These are phyloP conservation scores for Papilio polytes DNA, from an alignment of 1,140 invertebrate species.

Conservation along the genomic window DNA sequence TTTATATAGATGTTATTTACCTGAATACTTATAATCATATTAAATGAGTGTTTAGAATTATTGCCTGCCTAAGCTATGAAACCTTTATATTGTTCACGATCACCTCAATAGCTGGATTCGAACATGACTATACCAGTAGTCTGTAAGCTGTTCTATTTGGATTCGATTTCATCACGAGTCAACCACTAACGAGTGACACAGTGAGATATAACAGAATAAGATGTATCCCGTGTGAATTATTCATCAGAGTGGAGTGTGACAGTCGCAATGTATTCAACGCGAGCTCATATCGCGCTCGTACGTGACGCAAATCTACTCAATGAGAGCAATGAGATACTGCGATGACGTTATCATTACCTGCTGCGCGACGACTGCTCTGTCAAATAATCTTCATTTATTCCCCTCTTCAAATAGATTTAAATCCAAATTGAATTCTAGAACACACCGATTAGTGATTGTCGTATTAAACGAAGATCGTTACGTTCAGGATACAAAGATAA, in stretches of 20 bases:
- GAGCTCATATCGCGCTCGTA: slow-evolving; percentile 44
- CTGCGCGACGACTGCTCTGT: slow-evolving; percentile 25
- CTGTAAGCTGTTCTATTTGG: background rate
- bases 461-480: background rate
- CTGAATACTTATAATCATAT: too few relatives aligned
- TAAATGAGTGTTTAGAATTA: too few relatives aligned
- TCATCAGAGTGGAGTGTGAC: slow-evolving; percentile 29
- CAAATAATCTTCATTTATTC: slow-evolving; percentile 4
- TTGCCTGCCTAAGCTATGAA: too few relatives aligned
- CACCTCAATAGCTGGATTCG: background rate
- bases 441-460: background rate
- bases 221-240: slow-evolving; percentile 32
- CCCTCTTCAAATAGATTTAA: background rate
- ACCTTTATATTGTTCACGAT: background rate
- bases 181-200: slow-evolving; percentile 36
- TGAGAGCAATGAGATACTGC: slow-evolving; percentile 51
- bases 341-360: slow-evolving; percentile 45
- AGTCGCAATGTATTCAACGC: slow-evolving; percentile 38
- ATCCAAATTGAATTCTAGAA: background rate
- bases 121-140: background rate
- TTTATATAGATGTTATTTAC: too few relatives aligned
- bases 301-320: slow-evolving; percentile 63
- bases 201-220: slow-evolving; percentile 19
- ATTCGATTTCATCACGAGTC: background rate
- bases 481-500: background rate